Evolutionary conservation across 2,888 invertebrate genomes (phyloP), one percentile per base, ranked within the genome.

Genomic region (Agrilus biguttatus): DNA sequence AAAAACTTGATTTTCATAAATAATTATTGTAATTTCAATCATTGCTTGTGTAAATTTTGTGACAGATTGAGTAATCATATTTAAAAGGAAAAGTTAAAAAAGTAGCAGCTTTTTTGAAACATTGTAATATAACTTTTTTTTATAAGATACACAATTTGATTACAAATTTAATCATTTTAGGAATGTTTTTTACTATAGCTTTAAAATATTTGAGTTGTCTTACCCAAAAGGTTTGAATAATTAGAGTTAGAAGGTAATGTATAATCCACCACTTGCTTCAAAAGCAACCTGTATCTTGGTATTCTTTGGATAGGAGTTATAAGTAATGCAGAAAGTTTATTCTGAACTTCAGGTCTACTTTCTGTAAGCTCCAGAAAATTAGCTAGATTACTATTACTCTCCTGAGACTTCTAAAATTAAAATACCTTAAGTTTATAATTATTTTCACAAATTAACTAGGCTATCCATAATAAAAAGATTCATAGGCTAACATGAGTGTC

Each of bases 241-340:
- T 80, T 77, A 35, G 67, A 63, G 56, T 80, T 75, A 10, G 69
- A 67, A 13, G 63, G 62, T 36, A 72, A 63, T 1, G 80, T 79
- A 49, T 77, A 72, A 21, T 73, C 67, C 23, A 81, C 54, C 8
- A 86, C 72, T 59, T 84, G 80, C 55, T 78, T 75, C 40, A 86
- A 62, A 12, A 86, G 65, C 36, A 86, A 65, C 54, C 80, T 77
- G 59, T 86, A 86, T 39, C 85, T 72, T 1, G 86, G 86, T 40
- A 87, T 73, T 53, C 86, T 68, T 60, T 87, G 86, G 52, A 87
- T 81, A 12, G 86, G 86, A 3, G 78, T 77, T 49, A 86, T 86
- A 50, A 86, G 68, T 35, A 86, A 65, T 0, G 85, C 77, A 45
- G 80, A 77, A 5, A 86, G 62, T 58, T 82, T 83, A 35, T 71